Base-by-base conservation (phyloP, 2,797 vertebrate genomes). In the Borostomias antarcticus region DNA sequence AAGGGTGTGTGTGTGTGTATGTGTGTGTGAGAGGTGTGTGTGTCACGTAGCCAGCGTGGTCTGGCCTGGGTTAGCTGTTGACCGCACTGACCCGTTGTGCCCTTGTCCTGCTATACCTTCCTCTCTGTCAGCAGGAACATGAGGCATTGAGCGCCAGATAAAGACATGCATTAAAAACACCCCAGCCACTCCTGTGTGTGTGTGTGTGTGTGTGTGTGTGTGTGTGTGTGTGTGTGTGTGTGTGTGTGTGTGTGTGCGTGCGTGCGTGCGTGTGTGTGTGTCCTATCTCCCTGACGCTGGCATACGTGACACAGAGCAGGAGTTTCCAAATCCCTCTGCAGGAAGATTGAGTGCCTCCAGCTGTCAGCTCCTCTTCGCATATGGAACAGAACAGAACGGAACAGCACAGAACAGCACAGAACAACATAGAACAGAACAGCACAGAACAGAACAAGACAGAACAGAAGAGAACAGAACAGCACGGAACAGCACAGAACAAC, bases 101-200 rank as follows among this genome's bases (percentile, higher is more conserved):
- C 8, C 26, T 4, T n/a, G 40, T 48, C 28, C 59, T 4, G 10
- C 8, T 29, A 8, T 9, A 26, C 25, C 59, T 61, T 59, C 26
- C 43, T 7, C 76, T 63, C 45, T 43, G 65, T 79, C 80, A 82
- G 70, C 70, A 60, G 72, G 70, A 81, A 64, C 62, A 45, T 50
- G 43, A 69, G 65, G 62, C 58, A 3, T 48, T 58, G 35, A 58
- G 56, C n/a, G 74, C 26, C 66, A 59, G 78, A 84, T 79, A 86
- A 79, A 58, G 63, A 45, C 33, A 56, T 69, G 26, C 73, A 71
- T 66, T 23, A 28, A 52, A 35, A 17, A 7, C 2, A 25, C 25
- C 37, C n/a, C 51, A 70, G 19, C 9, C 56, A 69, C 63, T 62
- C 50, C 21, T 19, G 23, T 40, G 35, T 58, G 57, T 54, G 48